phyloP scores from a whole-genome alignment of 2,888 invertebrate genomes.

The Mamestra brassicae region DNA sequence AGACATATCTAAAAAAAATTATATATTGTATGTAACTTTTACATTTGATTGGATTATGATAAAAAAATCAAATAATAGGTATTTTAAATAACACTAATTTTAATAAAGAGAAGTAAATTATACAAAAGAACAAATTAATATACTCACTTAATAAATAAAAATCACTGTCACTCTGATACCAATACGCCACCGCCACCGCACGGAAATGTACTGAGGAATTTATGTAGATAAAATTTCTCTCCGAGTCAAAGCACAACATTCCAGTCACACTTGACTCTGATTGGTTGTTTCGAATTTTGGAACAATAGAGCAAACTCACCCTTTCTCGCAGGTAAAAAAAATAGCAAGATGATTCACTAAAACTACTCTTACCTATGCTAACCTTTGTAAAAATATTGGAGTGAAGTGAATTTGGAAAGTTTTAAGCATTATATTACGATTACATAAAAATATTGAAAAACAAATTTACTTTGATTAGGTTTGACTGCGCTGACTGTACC shows the following conservation, averaged over 20 bases:
- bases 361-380: too few species aligned
- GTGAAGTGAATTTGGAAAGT: neutral
- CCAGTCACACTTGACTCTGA: neutral
- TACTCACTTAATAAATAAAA: conserved; percentile 8
- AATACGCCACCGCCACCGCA: conserved; percentile 28
- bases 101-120: too few species aligned
- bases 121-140: neutral
- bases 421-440: neutral
- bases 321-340: neutral
- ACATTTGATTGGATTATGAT: conserved; percentile 12
- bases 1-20: conserved; percentile 27
- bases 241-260: neutral
- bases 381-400: neutral
- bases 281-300: neutral
- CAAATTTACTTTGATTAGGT: too few species aligned
- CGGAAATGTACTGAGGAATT: conserved; percentile 28
- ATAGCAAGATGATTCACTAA: neutral
- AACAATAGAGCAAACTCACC: neutral
- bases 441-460: too few species aligned
- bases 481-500: too few species aligned
- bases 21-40: too few species aligned
- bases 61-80: conserved; percentile 30
- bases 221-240: conserved; percentile 8
- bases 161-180: conserved; percentile 8
- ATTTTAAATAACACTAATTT: too few species aligned